These are phyloP conservation scores for Melieria crassipennis DNA, from an alignment of 2,888 invertebrate genomes.

Conservation along the genomic window DNA sequence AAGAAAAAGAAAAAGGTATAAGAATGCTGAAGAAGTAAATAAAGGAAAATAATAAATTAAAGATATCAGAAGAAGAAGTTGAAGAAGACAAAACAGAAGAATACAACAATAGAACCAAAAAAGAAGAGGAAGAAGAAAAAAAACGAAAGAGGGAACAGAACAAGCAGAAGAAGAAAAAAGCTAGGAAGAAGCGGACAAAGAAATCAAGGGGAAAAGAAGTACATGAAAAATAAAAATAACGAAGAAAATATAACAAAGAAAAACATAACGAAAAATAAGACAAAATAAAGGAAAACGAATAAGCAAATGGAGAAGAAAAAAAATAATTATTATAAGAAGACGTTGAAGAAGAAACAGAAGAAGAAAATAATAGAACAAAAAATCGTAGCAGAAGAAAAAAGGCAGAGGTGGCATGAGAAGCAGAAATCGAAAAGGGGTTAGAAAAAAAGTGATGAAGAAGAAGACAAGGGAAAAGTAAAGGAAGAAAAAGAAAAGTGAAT, in stretches of 20 bases:
- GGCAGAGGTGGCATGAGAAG: no score
- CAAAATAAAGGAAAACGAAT: not conserved
- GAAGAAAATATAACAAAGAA: not conserved
- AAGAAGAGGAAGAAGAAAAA: not conserved
- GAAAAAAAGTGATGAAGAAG: not conserved
- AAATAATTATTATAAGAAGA: not conserved
- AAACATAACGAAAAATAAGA: not conserved
- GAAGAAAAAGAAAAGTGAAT: no score
- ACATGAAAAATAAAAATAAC: not conserved
- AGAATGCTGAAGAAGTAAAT: no score
- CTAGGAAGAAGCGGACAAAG: not conserved
- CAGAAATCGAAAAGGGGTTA: slow-evolving; percentile 44
- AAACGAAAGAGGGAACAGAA: not conserved
- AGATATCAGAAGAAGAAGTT: not conserved
- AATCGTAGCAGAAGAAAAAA: not conserved
- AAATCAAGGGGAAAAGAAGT: not conserved
- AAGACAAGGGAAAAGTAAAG: no score
- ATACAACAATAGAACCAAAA: not conserved
- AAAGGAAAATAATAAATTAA: no score
- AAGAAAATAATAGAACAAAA: not conserved
- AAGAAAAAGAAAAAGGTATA: not conserved
- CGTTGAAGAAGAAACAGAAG: not conserved
- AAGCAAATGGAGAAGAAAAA: not conserved
- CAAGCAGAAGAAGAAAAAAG: not conserved
- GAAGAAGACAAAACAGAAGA: not conserved